Base-by-base conservation (phyloP, 1,140 invertebrate species). In the Trichomalopsis sarcophagae region DNA sequence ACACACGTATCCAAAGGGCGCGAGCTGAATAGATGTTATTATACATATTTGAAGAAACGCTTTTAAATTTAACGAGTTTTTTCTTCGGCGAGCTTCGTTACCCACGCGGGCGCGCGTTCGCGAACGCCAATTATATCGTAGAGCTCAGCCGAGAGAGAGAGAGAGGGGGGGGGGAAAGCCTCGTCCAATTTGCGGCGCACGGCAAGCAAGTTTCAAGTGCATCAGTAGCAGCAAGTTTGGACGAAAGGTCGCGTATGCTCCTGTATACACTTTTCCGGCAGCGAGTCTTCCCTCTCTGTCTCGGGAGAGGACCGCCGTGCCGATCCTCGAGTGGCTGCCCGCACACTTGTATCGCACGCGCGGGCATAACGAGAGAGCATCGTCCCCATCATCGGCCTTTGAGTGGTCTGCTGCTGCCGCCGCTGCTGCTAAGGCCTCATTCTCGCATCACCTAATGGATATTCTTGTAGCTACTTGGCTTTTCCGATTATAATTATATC, bases 11-110 rank as follows among this genome's bases (percentile, higher is more conserved):
- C 21, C 33, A 6, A 36, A 36, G 21, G 4, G 17, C 55, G 4
- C 10, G 14, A 62, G 55, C 21, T n/a, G 55, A 62, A 62, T 62
- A 62, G 55, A 62, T n/a, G 55, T 62, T 62, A 62, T 62, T 62
- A 62, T 62, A 62, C 55, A 62, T n/a, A 62, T 62, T 62, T 62
- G 62, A 77, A 17, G 66, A 74, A 44, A 62, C 40, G 82, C 10
- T 78, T 79, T 84, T 71, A 79, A 79, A 84, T 84, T 80, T 74
- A 84, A 84, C 77, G 69, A 84, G 77, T 66, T 80, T 84, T 84
- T 84, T 73, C 76, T 79, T 75, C 11, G 55, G 68, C 40, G 50
- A 44, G 69, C 27, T 84, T 84, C 27, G 66, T 84, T 84, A 83
- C 0, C 7, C 7, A n/a, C 4, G 44, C 36, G 40, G 9, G 17